Conservation (phyloP, 2,888 invertebrate genomes). For the Pardosa pseudoannulata region DNA sequence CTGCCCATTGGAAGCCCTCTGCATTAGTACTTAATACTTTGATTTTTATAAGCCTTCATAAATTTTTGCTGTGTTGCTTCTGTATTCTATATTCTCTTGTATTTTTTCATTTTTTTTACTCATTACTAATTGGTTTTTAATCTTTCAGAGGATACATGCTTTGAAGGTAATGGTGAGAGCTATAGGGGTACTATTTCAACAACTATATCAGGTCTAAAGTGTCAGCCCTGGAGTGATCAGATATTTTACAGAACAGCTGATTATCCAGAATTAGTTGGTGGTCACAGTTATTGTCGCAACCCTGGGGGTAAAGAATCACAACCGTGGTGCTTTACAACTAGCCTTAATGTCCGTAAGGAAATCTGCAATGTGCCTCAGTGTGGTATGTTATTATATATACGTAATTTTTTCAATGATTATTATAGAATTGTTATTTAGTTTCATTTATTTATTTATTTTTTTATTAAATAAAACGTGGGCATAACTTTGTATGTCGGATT, state of each 20-base stretch:
- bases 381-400: conserved; percentile 81
- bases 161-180: conserved; percentile 86
- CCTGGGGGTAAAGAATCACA: conserved; percentile 88
- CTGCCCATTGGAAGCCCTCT: too few species aligned
- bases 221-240: conserved; percentile 91
- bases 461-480: too few species aligned
- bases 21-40: too few species aligned
- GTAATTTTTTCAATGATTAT: too few species aligned
- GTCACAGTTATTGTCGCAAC: conserved; percentile 93
- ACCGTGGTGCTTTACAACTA: conserved; percentile 90
- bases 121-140: conserved; percentile 11
- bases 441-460: too few species aligned
- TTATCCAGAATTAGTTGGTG: conserved; percentile 89
- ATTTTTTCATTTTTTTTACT: background rate
- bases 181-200: conserved; percentile 84
- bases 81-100: background rate
- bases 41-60: too few species aligned
- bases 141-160: conserved; percentile 87
- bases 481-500: too few species aligned
- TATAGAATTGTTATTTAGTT: too few species aligned
- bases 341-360: conserved; percentile 85
- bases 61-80: background rate
- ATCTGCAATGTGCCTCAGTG: conserved; percentile 92
- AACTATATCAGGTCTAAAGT: conserved; percentile 83
- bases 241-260: conserved; percentile 86